Base-by-base conservation (phyloP, 2,113 vertebrate species). In the Coturnix japonica region DNA sequence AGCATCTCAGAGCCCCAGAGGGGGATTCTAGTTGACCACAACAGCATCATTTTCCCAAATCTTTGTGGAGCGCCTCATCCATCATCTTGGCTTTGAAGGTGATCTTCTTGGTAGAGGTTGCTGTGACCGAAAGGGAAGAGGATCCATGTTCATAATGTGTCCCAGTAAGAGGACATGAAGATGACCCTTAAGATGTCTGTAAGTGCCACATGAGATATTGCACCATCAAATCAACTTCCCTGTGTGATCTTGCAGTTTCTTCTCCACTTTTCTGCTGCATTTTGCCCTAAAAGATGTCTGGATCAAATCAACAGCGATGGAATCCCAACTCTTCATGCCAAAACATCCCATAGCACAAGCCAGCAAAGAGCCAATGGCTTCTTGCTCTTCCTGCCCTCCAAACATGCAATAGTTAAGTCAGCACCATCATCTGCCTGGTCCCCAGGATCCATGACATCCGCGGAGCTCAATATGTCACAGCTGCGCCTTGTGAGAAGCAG, bases 221-320 rank as follows among this genome's bases (percentile, higher is more conserved):
- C 49, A n/a, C 31, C 49, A 31, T 26, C 6, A 2, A 7, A n/a
- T 20, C 1, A 0, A 0, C 33, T 41, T 87, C 64, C 59, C 33
- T 16, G 49, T 28, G 2, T 33, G 56, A 57, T 43, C 3, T 2
- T 56, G 16, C 31, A 18, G 13, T 74, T 65, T 66, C 65, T 78
- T 70, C 30, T 6, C 22, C 31, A 11, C 15, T 1, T n/a, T 64
- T 81, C 16, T 14, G 43, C 41, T 28, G 3, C 3, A 0, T 13
- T 4, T 41, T 73, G 23, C 49, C 78, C 63, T 44, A 54, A 54
- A 88, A 79, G 43, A 23, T 16, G 5, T 67, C 59, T 23, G 26
- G 59, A 11, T 51, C 47, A 53, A 21, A 7, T 73, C 39, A 63
- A 39, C 4, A 2, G 35, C 21, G 61, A 44, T 19, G 31, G 41